Percentiles rank a stretch among this genome's conserved stretches.
phyloP scores from a whole-genome alignment of 2,797 vertebrate genomes.

The Cyprinodon diabolis region DNA sequence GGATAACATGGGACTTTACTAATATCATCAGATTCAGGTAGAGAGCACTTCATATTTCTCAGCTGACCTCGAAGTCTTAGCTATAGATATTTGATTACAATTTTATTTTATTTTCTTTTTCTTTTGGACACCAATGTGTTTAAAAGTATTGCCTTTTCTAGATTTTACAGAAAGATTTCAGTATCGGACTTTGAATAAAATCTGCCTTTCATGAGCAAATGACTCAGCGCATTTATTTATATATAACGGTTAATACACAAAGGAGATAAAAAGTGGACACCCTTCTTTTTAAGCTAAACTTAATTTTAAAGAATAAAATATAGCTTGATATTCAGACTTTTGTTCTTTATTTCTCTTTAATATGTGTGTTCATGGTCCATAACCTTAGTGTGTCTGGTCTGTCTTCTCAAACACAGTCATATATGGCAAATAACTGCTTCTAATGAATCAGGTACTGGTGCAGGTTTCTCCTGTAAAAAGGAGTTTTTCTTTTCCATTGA shows the following conservation, averaged over 20 bases:
- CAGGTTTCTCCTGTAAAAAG: not conserved
- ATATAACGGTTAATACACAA: not conserved
- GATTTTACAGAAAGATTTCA: conserved; percentile 52
- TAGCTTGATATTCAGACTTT: not conserved
- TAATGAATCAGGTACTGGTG: not conserved
- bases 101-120: conserved; percentile 19
- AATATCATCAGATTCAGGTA: conserved; percentile 78
- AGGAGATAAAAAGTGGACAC: too few relatives aligned
- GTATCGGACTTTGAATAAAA: conserved; percentile 17
- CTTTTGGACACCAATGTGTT: conserved; percentile 54
- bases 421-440: not conserved
- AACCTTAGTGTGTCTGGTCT: not conserved
- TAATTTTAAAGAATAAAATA: not conserved
- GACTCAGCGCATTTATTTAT: not conserved
- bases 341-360: too few relatives aligned
- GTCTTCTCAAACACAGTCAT: not conserved
- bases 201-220: not conserved
- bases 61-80: conserved; percentile 55
- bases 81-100: conserved; percentile 46
- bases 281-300: not conserved
- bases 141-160: conserved; percentile 45
- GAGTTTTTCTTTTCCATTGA: not conserved
- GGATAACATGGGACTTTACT: conserved; percentile 57
- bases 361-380: not conserved
- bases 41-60: conserved; percentile 72